These are phyloP conservation scores for Pseudotriccus pelzelni DNA, from an alignment of 2,797 vertebrate genomes.

Conservation along the genomic window DNA sequence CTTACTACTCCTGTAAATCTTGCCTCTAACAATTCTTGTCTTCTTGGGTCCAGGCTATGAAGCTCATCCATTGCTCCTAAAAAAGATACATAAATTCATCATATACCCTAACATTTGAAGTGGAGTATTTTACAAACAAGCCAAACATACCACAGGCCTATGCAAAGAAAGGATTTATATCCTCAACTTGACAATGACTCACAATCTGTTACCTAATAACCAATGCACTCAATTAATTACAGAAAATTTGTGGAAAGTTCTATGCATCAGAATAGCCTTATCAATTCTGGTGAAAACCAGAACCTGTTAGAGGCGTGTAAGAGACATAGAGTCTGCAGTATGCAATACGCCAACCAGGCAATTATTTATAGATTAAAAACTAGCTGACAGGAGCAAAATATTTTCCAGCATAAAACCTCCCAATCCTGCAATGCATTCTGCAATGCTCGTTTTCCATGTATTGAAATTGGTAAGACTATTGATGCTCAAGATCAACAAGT, in stretches of 20 bases:
- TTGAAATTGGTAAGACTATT: neutral
- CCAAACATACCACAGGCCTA: neutral
- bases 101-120: neutral
- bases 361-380: constrained; percentile 35
- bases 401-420: neutral
- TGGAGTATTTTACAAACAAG: neutral
- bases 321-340: neutral
- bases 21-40: constrained; percentile 97
- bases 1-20: constrained; percentile 96
- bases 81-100: neutral
- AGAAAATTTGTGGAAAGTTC: neutral
- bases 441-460: neutral
- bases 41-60: constrained; percentile 97
- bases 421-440: neutral
- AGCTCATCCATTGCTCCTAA: constrained; percentile 98
- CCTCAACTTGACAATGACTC: neutral
- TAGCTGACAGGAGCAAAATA: neutral
- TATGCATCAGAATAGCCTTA: neutral
- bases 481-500: neutral
- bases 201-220: neutral
- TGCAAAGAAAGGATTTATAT: neutral
- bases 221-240: neutral
- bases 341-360: neutral
- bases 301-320: neutral
- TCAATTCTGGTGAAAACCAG: neutral